Evolutionary conservation across 2,113 vertebrate species (phyloP).

Genomic region (Paedocypris sp.): DNA sequence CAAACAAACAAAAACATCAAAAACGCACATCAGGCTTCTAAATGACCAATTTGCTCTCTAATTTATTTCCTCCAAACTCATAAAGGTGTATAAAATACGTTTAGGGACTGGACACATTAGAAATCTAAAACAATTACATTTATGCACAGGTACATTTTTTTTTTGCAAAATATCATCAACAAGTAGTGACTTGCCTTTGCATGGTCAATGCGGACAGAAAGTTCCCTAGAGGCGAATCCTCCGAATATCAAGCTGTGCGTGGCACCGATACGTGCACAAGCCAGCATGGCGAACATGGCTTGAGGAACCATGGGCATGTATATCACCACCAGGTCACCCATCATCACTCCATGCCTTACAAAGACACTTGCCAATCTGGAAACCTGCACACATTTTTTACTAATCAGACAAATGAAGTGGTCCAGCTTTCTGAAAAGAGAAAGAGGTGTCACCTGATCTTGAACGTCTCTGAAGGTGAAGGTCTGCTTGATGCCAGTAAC

Average conservation of each 20-base stretch:
- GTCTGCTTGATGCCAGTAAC: constrained; percentile 74
- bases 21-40: too few relatives aligned
- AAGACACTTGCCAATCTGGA: constrained; percentile 83
- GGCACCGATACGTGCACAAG: constrained; percentile 87
- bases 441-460: constrained; percentile 67
- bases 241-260: constrained; percentile 96
- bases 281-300: constrained; percentile 87
- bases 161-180: background rate
- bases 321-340: constrained; percentile 86
- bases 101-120: too few relatives aligned
- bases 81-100: too few relatives aligned
- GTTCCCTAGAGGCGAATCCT: constrained; percentile 90
- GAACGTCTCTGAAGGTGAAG: constrained; percentile 76
- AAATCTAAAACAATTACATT: background rate
- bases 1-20: too few relatives aligned
- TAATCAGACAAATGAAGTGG: background rate
- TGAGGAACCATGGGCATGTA: constrained; percentile 99
- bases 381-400: constrained; percentile 61
- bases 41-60: too few relatives aligned
- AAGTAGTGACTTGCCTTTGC: constrained; percentile 70
- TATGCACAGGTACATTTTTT: background rate
- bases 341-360: constrained; percentile 72
- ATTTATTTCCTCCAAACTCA: too few relatives aligned
- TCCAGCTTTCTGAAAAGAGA: background rate
- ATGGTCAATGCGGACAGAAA: constrained; percentile 82